Conservation (phyloP, 23 tunicate genomes). For the Oikopleura dioica region DNA sequence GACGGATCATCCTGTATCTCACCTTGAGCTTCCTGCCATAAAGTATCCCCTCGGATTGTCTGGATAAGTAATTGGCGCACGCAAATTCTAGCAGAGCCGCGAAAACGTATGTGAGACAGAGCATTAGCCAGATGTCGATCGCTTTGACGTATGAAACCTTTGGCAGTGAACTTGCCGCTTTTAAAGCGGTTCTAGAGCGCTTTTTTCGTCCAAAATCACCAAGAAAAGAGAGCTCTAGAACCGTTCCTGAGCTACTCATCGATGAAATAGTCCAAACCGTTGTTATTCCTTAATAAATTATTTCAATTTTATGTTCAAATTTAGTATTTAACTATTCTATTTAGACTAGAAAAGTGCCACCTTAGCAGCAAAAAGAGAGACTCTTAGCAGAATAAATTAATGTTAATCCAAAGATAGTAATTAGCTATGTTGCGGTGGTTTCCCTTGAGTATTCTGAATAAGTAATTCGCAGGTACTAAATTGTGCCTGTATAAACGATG, state of each 20-base stretch:
- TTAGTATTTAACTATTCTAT: too few species aligned
- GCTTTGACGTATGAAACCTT: constrained; percentile 10
- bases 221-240: too few species aligned
- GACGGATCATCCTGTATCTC: too few species aligned
- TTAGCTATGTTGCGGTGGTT: too few species aligned
- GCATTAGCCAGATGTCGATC: constrained; percentile 7
- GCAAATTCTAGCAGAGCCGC: constrained; percentile 11
- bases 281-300: constrained; percentile 4
- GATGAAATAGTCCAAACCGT: constrained; percentile 12
- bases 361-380: background rate
- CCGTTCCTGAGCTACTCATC: constrained; percentile 1
- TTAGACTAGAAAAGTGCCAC: background rate
- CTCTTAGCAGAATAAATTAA: background rate
- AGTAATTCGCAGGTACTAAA: too few species aligned
- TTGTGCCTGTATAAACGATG: too few species aligned
- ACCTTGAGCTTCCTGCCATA: too few species aligned
- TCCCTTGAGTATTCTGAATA: too few species aligned
- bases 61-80: background rate
- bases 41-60: constrained; percentile 1
- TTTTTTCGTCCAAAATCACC: too few species aligned
- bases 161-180: constrained; percentile 3
- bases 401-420: background rate
- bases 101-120: background rate
- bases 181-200: too few species aligned
- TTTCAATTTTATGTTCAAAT: too few species aligned